Evolutionary conservation across 2,113 vertebrate genomes (phyloP), one percentile per base, ranked within the genome.

Genomic region (Sinocyclocheilus anophthalmus): DNA sequence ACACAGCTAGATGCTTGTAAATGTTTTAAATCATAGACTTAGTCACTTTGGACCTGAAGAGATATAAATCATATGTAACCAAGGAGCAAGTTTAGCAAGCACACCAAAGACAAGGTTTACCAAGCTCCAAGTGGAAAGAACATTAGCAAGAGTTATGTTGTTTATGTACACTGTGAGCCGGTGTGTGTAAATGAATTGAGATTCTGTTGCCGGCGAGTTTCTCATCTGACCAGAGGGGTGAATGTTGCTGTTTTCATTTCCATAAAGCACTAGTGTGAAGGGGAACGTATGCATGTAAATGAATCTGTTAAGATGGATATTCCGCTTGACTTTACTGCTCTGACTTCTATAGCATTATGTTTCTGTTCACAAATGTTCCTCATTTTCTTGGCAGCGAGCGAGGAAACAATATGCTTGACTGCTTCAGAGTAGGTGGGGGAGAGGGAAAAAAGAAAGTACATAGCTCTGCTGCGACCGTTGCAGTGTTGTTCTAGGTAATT

Each of bases 401-500:
- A 91, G 90, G 90, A 92, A 91, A 91, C 84, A 84, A 61, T 85
- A 70, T 84, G 86, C 87, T 86, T 76, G 59, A 76, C 81, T 42
- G 73, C 80, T 83, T 84, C 26, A 13, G 78, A 87, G 83, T 85
- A 59, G 16, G 11, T 10, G 30, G 2, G 50, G 63, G 63, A 12
- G 14, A 22, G 13, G 55, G 26, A 14, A 30, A 12, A 57, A 85
- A 45, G 84, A 81, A 84, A 86, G 85, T 67, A 79, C 83, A 90
- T 72, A 79, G 80, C 69, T 81, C 76, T 55, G 76, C 48, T 53
- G 73, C 45, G 70, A 76, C 79, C 37, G 22, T 84, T 81, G 24
- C 50, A 75, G 73, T 76, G 78, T 90, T 90, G 85, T 90, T 87
- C 72, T 87, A 87, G 89, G 87, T 88, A 91, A 92, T 88, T 87